Base-by-base conservation (phyloP, 2,797 vertebrate genomes). In the Ctenosaura bakeri region DNA sequence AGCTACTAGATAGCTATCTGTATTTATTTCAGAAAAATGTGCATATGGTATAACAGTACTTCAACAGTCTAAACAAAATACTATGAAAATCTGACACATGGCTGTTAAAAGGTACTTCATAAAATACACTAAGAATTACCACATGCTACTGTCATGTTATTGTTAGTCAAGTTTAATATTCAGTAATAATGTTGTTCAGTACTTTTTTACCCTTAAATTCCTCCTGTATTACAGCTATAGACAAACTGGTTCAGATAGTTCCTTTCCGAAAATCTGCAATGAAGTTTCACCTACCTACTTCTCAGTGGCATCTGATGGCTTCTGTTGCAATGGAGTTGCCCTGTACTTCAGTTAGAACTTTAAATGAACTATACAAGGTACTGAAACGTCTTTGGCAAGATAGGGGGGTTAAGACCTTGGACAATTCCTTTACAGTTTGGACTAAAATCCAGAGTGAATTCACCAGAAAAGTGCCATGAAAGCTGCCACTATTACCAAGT, bases 1-100 rank as follows among this genome's bases (percentile, higher is more conserved):
- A 94, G 92, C 93, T 92, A 93, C 82, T 96, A 90, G 95, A 94
- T 92, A 92, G 93, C 95, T 97, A 95, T 94, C 90, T 94, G 76
- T 93, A 94, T 91, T 86, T 83, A 92, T 88, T 94, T 96, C 92
- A 95, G 96, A 96, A 95, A 95, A 96, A 91, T 90, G 81, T 96
- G 46, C 92, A 96, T 93, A 73, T 80, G 92, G 85, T 85, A 85
- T 89, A 93, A 92, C 4, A 86, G 87, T 87, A 92, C 73, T 87
- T 94, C 91, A 89, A 91, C 92, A 66, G 90, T 83, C 87, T 42
- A 81, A 87, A 92, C 18, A 85, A 94, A 93, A 90, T 77, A 66
- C 89, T 91, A 95, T 90, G 94, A 96, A 79, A 96, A 92, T 78
- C 88, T 89, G 94, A 95, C 93, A 93, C 87, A 90, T 88, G 91